Base-by-base conservation (phyloP, 2,888 invertebrate genomes). In the Lochmaea crataegi region DNA sequence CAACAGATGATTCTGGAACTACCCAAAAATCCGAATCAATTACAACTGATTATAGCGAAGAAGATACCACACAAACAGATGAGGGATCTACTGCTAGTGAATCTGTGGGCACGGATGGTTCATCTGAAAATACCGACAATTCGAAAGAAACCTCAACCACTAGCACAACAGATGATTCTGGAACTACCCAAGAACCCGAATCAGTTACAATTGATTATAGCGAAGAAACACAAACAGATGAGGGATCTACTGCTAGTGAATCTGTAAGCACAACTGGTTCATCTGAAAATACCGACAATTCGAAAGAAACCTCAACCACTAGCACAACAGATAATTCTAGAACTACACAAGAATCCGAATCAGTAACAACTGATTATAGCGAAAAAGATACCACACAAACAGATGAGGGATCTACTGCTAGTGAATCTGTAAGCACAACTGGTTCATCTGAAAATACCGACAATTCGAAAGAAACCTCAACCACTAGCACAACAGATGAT, bases 301-400 rank as follows among this genome's bases (percentile, higher is more conserved):
- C 18, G n/a, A 14, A 16, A n/a, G 45, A 12, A 0, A 12, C 10
- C 14, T 4, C 58, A 1, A 66, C 66, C 1, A 84, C 38, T 85
- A 90, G 78, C 90, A 90, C 74, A 87, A 85, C 64, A 88, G 87
- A 79, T 90, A 89, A 81, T 90, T 89, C 88, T 78, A 85, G 87
- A 80, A 84, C 88, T 77, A 86, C 87, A 61, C 90, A 90, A 77
- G 81, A 86, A 76, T 90, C 89, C 81, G 88, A 89, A 42, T 87
- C 85, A 74, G 86, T 88, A 76, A 83, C 87, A 32, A 32, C 32
- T 32, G 32, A 7, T 32, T 1, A 32, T 32, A 7, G 7, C 69
- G 85, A 88, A 18, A 88, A 88, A 79, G 90, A 88, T 78, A 85
- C 87, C 80, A 84, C 88, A 53, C 87, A 87, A 76, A 87, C 88